Evolutionary conservation across 2,888 invertebrate species (phyloP), one percentile per base, ranked within the genome.

Genomic region (Ashinkailepas kermadecensis): DNA sequence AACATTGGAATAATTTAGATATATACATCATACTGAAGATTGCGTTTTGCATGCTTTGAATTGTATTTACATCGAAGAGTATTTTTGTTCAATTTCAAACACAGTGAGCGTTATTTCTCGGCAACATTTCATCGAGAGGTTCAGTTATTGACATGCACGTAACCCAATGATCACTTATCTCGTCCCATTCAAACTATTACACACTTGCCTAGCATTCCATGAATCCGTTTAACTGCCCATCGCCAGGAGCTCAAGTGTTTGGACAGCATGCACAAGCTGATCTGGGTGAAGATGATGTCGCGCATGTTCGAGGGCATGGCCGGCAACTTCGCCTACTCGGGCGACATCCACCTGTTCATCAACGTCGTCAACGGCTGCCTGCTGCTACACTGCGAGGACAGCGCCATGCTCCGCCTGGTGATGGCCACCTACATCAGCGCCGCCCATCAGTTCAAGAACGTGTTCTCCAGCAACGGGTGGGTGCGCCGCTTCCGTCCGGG

Each of bases 271-370:
- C 99, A 99, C 88, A 99, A 99, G 88, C 97, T 97, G 86, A 96
- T 97, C 92, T 99, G 99, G 99, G 96, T 97, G 4, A 93, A 97
- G 84, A 89, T 99, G 64, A 96, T 98, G 86, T 94, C 96, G 0
- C 92, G 96, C 80, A 96, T 99, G 96, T 98, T 98, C 87, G 96
- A 96, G 88, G 96, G 96, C 0, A 98, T 98, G 97, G 96, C 96
- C 1, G 96, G 96, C 6, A 97, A 97, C 86, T 97, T 98, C 86
- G 97, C 97, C 0, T 96, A 97, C 85, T 96, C 96, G 0, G 95
- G 97, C 25, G 99, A 99, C 87, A 95, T 99, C 81, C 98, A 98
- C 86, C 89, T 99, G 78, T 99, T 99, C 87, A 90, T 99, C 65
- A 99, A 99, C 88, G 99, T 99, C 0, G 89, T 99, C 8, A 99